Evolutionary conservation across 2,113 vertebrate genomes (phyloP), one percentile per base, ranked within the genome.

Genomic region (Lophius piscatorius): DNA sequence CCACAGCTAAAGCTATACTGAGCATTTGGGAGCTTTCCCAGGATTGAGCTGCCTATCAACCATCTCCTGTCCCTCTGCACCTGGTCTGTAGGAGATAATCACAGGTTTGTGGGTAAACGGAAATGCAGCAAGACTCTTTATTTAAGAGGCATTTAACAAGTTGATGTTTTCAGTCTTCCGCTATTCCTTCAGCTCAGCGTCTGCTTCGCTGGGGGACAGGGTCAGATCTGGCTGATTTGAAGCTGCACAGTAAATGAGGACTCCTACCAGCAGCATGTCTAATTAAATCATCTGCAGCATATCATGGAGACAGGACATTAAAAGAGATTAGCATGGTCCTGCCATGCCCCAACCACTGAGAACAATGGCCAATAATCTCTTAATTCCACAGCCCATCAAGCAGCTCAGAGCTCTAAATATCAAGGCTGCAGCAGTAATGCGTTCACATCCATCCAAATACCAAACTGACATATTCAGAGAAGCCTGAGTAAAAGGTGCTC

Each of bases 251-350:
- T 38, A 68, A 70, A 73, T 38, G 51, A 76, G 49, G 51, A 54
- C 72, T 82, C 41, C 36, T 45, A 86, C 81, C 70, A 77, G 64
- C 76, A 65, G 73, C 58, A 73, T 8, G 48, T 74, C 63, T 79
- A 88, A 88, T 87, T 81, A 81, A 91, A 89, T 90, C 74, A 88
- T 87, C 73, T 70, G 73, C 70, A 54, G 74, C 64, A 77, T 83
- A 88, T 87, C 82, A 83, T 18, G 12, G 56, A 85, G 52, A 76
- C 36, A 31, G 54, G 58, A 80, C 79, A 88, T 90, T 87, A 91
- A 61, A 83, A 51, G 49, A 86, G 84, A 88, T 90, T 88, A 74
- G 63, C 58, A 63, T 26, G 17, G 61, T 49, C 69, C 55, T 4
- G 62, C 58, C 47, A 45, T 48, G 71, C 45, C 33, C 63, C 45